A percentile compares a stretch with the other conserved stretches of the same genome.
Evolutionary conservation across 2,888 invertebrate species (phyloP).

Genomic region (Tachystola acroxantha): DNA sequence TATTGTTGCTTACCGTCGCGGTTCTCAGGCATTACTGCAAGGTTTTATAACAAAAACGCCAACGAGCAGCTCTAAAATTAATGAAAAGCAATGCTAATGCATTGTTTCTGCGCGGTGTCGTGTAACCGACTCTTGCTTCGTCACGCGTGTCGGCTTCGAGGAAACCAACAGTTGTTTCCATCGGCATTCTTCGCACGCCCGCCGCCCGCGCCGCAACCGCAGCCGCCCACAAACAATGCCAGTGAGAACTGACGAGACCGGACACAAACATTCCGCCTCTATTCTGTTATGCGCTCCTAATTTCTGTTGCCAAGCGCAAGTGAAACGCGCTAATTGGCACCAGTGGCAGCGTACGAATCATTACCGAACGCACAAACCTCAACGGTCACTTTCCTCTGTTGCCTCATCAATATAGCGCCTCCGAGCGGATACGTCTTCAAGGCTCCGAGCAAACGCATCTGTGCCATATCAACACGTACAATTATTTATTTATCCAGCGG

Average conservation of each 20-base stretch:
- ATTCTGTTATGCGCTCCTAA: slow-evolving; percentile 33
- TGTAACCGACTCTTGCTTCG: slow-evolving; percentile 60
- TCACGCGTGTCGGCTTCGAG: slow-evolving; percentile 58
- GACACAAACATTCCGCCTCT: slow-evolving; percentile 35
- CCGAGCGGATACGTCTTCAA: slow-evolving; percentile 36
- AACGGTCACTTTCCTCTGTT: slow-evolving; percentile 44
- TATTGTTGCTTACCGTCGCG: slow-evolving; percentile 25
- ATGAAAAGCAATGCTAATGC: slow-evolving; percentile 59
- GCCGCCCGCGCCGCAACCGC: slow-evolving; percentile 5
- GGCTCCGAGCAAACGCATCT: slow-evolving; percentile 42
- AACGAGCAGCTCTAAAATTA: slow-evolving; percentile 39
- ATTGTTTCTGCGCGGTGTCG: slow-evolving; percentile 63
- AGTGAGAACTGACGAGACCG: slow-evolving; percentile 28
- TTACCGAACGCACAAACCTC: slow-evolving; percentile 26
- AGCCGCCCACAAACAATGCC: slow-evolving; percentile 40
- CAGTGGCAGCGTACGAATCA: slow-evolving; percentile 21
- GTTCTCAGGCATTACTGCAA: slow-evolving; percentile 30
- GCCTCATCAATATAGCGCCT: slow-evolving; percentile 31
- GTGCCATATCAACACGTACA: slow-evolving; percentile 44
- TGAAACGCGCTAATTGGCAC: slow-evolving; percentile 41
- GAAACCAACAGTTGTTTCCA: slow-evolving; percentile 70
- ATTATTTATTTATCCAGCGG: slow-evolving; percentile 58
- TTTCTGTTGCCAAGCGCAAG: slow-evolving; percentile 34
- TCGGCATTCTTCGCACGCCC: slow-evolving; percentile 62
- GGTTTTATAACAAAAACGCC: slow-evolving; percentile 42